phyloP scores from a whole-genome alignment of 2,888 invertebrate genomes.

The Cecidostiba fungosa region DNA sequence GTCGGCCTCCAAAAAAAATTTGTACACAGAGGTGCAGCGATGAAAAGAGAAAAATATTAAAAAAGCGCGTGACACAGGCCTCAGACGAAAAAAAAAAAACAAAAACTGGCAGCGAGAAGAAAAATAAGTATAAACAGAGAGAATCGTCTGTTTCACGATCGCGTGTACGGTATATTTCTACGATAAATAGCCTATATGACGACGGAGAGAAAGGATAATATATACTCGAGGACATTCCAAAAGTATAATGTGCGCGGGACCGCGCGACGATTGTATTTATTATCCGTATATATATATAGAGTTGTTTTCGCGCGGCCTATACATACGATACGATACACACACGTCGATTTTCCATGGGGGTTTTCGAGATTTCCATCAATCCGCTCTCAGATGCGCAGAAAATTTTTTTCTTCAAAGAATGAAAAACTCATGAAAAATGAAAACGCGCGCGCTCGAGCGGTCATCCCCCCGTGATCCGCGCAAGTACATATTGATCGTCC shows the following conservation, averaged over 20 bases:
- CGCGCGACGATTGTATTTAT: constrained; percentile 5
- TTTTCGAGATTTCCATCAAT: constrained; percentile 25
- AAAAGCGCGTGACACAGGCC: neutral
- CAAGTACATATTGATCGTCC: neutral
- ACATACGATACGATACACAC: neutral
- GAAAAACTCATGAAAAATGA: neutral
- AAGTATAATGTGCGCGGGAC: neutral
- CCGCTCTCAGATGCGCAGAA: constrained; percentile 23
- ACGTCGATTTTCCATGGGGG: neutral
- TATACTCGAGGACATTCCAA: neutral
- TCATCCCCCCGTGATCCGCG: neutral
- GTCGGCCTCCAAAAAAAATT: neutral
- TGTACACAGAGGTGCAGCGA: neutral
- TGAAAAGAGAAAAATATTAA: neutral
- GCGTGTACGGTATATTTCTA: constrained; percentile 4
- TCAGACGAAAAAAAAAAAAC: neutral
- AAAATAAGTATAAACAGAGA: neutral
- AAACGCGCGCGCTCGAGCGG: neutral
- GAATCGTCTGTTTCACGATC: neutral
- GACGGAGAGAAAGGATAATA: neutral
- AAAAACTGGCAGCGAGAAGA: neutral
- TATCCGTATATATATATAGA: neutral
- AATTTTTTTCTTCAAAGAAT: neutral
- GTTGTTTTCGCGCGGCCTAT: neutral
- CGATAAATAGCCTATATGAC: neutral